Percentiles rank a stretch among this genome's conserved stretches.
phyloP scores from a whole-genome alignment of 2,888 invertebrate species.

The Cerastis rubricosa region DNA sequence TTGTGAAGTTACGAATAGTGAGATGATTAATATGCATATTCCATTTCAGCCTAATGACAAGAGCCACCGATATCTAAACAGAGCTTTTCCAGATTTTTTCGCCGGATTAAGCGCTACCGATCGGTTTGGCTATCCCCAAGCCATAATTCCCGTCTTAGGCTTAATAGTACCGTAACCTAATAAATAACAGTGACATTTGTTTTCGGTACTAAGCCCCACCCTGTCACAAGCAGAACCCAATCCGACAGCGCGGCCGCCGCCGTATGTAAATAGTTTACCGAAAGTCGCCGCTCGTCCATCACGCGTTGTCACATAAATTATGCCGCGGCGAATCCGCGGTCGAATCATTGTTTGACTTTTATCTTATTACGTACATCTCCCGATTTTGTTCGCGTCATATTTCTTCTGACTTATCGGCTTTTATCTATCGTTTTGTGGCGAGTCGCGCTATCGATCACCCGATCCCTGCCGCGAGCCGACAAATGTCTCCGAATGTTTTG shows the following conservation, averaged over 20 bases:
- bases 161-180: conserved; percentile 88
- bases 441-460: conserved; percentile 89
- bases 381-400: conserved; percentile 91
- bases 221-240: conserved; percentile 89
- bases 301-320: conserved; percentile 91
- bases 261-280: conserved; percentile 91
- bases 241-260: conserved; percentile 88
- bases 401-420: conserved; percentile 90
- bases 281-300: conserved; percentile 91
- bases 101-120: conserved; percentile 58
- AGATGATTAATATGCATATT: background rate
- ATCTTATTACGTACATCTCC: conserved; percentile 91
- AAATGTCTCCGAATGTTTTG: conserved; percentile 90
- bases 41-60: background rate
- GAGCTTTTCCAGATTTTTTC: conserved; percentile 51
- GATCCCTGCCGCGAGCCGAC: conserved; percentile 86
- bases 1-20: conserved; percentile 7
- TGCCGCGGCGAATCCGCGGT: conserved; percentile 91
- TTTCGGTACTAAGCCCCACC: conserved; percentile 90
- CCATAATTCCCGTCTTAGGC: conserved; percentile 87
- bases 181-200: conserved; percentile 91
- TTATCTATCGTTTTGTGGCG: conserved; percentile 90
- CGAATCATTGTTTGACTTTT: conserved; percentile 91
- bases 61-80: background rate
- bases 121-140: conserved; percentile 68